Percentiles rank a stretch among this genome's conserved stretches.
Conservation (phyloP, 2,888 invertebrate genomes). For the Drosophila flavopinicola region DNA sequence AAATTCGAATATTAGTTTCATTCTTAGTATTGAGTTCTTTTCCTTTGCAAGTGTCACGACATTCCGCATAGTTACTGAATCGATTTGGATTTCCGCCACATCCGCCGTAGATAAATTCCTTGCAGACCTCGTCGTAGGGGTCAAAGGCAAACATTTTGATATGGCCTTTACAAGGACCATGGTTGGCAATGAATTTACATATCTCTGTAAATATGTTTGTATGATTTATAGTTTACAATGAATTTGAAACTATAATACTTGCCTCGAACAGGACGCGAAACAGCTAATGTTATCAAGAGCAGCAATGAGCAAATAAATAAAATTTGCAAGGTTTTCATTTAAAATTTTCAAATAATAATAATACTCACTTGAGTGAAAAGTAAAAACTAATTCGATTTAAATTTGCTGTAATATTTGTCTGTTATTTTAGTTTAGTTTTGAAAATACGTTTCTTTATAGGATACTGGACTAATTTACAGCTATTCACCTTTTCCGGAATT, state of each 20-base stretch:
- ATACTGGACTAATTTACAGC: constrained; percentile 51
- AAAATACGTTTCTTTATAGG: constrained; percentile 47
- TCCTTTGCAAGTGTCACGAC: neutral
- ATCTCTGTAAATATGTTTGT: constrained; percentile 12
- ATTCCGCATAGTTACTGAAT: constrained; percentile 21
- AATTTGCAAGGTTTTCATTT: neutral
- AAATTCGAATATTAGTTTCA: no score
- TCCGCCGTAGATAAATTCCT: constrained; percentile 37
- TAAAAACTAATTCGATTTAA: neutral
- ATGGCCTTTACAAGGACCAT: constrained; percentile 29
- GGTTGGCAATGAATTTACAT: constrained; percentile 25
- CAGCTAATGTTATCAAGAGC: no score
- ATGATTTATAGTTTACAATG: neutral
- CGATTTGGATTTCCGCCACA: constrained; percentile 61
- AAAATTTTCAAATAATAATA: neutral
- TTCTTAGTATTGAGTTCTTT: no score
- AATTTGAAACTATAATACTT: neutral
- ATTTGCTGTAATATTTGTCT: neutral
- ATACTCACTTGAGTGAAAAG: neutral
- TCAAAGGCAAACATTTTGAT: constrained; percentile 37
- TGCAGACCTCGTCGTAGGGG: constrained; percentile 17
- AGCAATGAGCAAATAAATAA: neutral
- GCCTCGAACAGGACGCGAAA: no score
- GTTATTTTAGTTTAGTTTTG: neutral
- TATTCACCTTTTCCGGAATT: constrained; percentile 68